A percentile compares a stretch with the other conserved stretches of the same genome.
These are phyloP conservation scores for Eilema sororculum DNA, from an alignment of 2,888 invertebrate genomes.

Conservation along the genomic window DNA sequence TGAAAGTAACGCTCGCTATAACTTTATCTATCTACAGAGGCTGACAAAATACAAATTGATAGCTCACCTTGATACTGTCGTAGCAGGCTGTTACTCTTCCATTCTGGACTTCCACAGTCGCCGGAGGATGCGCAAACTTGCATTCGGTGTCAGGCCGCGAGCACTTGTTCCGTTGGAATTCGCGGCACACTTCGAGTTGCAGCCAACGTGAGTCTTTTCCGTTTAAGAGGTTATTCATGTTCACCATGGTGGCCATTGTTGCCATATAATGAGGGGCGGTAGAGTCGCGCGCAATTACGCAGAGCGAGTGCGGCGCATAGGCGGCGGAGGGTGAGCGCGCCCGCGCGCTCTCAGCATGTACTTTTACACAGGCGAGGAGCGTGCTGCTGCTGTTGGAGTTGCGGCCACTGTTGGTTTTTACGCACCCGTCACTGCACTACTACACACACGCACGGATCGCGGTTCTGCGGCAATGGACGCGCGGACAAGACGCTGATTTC, in stretches of 20 bases:
- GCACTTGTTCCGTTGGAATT: constrained; percentile 99
- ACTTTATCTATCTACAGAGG: constrained; percentile 8
- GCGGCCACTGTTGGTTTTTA: constrained; percentile 62
- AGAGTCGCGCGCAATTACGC: constrained; percentile 80
- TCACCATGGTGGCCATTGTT: constrained; percentile 95
- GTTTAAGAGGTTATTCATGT: constrained; percentile 98
- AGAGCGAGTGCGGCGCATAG: constrained; percentile 84
- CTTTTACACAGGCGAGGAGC: constrained; percentile 67
- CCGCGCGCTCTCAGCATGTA: constrained; percentile 79
- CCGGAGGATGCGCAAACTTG: constrained; percentile 99
- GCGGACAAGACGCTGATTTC: constrained; percentile 61
- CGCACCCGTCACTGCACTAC: constrained; percentile 74
- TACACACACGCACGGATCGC: constrained; percentile 72
- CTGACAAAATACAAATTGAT: constrained; percentile 7
- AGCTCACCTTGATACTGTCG: constrained; percentile 99
- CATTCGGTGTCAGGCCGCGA: constrained; percentile 99
- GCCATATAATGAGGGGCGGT: constrained; percentile 70
- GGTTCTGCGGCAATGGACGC: constrained; percentile 63
- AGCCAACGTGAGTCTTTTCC: constrained; percentile 99
- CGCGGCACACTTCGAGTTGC: constrained; percentile 99
- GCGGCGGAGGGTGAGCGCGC: constrained; percentile 79
- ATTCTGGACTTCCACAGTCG: constrained; percentile 99
- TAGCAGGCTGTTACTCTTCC: constrained; percentile 99
- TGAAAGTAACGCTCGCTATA: constrained; percentile 40
- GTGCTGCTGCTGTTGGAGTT: constrained; percentile 56